A percentile compares a stretch with the other conserved stretches of the same genome.
These are phyloP conservation scores for Aptenodytes forsteri DNA, from an alignment of 2,113 vertebrate species.

Conservation along the genomic window DNA sequence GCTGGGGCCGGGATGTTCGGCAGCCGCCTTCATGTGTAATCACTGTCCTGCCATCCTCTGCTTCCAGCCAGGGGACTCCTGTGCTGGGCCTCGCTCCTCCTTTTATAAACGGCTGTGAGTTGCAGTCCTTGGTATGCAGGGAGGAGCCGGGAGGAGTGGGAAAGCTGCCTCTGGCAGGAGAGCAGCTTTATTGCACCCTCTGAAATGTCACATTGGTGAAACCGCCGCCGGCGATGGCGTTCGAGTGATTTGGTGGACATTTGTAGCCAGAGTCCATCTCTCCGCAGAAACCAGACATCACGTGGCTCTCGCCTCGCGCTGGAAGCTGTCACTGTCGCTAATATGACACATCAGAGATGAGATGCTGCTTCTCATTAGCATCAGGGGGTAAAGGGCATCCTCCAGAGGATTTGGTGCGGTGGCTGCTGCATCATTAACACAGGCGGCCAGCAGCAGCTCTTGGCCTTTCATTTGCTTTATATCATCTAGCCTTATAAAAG, in stretches of 20 bases:
- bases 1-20: neutral
- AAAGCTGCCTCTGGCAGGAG: neutral
- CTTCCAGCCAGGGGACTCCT: neutral
- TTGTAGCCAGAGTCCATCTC: neutral
- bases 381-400: constrained; percentile 5
- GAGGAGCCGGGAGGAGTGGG: neutral
- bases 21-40: accelerated
- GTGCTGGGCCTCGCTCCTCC: neutral
- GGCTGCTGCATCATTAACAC: neutral
- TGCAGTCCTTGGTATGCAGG: neutral
- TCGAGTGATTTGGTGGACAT: neutral
- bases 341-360: neutral
- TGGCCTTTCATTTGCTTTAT: neutral
- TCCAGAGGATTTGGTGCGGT: neutral
- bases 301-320: neutral
- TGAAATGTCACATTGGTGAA: neutral
- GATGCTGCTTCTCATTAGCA: constrained; percentile 33
- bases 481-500: neutral
- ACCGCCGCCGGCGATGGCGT: neutral
- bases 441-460: neutral
- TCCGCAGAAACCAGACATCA: constrained; percentile 30
- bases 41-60: accelerated
- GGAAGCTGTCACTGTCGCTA: constrained; percentile 5
- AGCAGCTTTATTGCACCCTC: neutral
- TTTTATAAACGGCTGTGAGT: neutral